These are phyloP conservation scores for Caenorhabditis remanei DNA, from an alignment of 1,140 invertebrate species.

Conservation along the genomic window DNA sequence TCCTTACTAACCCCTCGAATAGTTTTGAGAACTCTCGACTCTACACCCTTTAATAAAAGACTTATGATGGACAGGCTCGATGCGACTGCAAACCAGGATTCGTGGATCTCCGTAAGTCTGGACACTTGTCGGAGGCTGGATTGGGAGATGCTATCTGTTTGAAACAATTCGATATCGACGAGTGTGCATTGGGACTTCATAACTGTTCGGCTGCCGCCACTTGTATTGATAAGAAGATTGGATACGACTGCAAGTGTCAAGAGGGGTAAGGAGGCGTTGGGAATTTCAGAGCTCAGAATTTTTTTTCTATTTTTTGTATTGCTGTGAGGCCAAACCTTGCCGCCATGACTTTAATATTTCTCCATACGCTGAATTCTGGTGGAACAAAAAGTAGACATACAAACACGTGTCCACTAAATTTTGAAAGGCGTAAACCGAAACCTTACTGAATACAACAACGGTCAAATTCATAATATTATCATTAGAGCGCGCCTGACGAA, in stretches of 20 bases:
- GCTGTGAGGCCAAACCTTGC: too few species aligned
- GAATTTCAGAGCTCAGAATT: too few species aligned
- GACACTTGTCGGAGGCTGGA: conserved; percentile 36
- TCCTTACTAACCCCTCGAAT: background rate
- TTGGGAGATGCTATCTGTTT: conserved; percentile 63
- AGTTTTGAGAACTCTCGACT: background rate
- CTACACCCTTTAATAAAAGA: conserved; percentile 40
- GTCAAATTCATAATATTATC: too few species aligned
- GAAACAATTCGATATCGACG: conserved; percentile 56
- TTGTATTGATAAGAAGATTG: conserved; percentile 63
- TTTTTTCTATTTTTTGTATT: too few species aligned
- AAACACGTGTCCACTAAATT: too few species aligned
- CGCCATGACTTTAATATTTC: too few species aligned
- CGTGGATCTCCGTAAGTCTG: conserved; percentile 63
- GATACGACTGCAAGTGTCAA: conserved; percentile 67
- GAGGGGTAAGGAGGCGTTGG: conserved; percentile 45
- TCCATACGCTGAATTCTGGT: too few species aligned
- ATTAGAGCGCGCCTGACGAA: too few species aligned
- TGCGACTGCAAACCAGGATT: conserved; percentile 68
- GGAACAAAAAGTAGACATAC: too few species aligned
- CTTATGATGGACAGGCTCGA: conserved; percentile 52
- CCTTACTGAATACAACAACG: too few species aligned
- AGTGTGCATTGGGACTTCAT: conserved; percentile 66
- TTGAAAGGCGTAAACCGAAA: too few species aligned
- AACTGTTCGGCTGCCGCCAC: conserved; percentile 67